Evolutionary conservation across 2,797 vertebrate species (phyloP), one percentile per base, ranked within the genome.

Genomic region (Rhabdophis nuchalis): DNA sequence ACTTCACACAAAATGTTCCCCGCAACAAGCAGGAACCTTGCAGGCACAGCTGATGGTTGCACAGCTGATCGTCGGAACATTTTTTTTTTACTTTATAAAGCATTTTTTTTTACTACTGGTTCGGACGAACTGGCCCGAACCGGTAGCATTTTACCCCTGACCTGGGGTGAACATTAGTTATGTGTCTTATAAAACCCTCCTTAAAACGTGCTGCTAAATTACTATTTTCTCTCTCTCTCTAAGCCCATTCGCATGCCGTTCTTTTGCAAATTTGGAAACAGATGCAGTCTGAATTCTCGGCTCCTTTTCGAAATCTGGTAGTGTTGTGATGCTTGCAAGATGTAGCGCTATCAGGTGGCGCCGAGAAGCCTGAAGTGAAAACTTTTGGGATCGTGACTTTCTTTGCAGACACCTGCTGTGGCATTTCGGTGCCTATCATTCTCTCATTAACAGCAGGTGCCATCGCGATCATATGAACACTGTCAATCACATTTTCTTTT

Each of bases 381-480:
- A 96, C 90, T 90, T 96, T 95, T 96, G 95, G 92, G 95, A 85
- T 89, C 29, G 94, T 96, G 96, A 96, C 97, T 97, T 97, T 97
- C 96, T 96, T 97, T 97, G 97, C 96, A 96, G 97, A 95, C 96
- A 95, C 94, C 93, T 96, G 95, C 94, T 91, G 94, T 96, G 96
- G 96, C 96, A 95, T 96, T 97, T 96, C 92, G 93, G 95, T 96
- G 95, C 95, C 94, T 94, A 92, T 96, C 92, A 96, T 96, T 96
- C 94, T 95, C 96, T 97, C 97, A 95, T 97, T 97, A 97, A 96
- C 96, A 96, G 94, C 95, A 97, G 96, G 96, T 97, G 97, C 96
- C 95, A 93, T 96, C 96, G 96, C 95, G 95, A 97, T 96, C 95
- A 96, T 95, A 96, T 95, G 97, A 97, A 96, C 0, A 82, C 96